Conservation (phyloP, 1,140 invertebrate genomes). For the Eurosta solidaginis region DNA sequence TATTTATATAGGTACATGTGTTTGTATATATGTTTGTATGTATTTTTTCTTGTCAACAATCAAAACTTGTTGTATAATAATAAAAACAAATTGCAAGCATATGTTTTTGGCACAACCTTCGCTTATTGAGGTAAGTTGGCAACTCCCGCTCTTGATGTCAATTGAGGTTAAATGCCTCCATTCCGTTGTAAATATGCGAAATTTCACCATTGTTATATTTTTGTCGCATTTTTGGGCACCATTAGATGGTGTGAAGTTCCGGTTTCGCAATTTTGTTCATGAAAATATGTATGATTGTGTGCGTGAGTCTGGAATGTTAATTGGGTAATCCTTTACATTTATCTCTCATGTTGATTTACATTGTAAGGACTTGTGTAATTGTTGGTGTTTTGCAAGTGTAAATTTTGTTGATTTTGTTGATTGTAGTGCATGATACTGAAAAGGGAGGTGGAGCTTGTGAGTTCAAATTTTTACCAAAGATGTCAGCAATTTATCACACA, state of each 20-base stretch:
- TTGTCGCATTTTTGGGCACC: neutral
- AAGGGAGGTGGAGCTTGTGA: too few relatives aligned
- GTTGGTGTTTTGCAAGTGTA: neutral
- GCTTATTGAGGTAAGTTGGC: neutral
- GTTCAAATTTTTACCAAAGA: too few relatives aligned
- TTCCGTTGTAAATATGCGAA: neutral
- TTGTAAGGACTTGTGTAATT: neutral
- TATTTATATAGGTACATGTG: neutral
- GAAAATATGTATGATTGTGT: neutral
- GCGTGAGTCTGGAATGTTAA: neutral
- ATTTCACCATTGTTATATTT: slow-evolving; percentile 3
- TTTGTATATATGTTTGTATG: neutral
- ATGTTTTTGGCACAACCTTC: neutral
- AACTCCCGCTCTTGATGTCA: neutral
- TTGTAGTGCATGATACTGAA: neutral
- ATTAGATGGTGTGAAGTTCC: neutral
- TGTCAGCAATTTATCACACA: too few relatives aligned
- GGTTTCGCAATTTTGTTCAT: neutral
- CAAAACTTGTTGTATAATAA: neutral
- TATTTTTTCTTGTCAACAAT: neutral
- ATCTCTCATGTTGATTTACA: neutral
- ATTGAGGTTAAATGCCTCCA: neutral
- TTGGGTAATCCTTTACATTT: neutral
- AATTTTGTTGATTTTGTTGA: slow-evolving; percentile 9
- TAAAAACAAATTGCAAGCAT: neutral